Evolutionary conservation across 2,113 vertebrate species (phyloP).

Genomic region (Otocyon megalotis): DNA sequence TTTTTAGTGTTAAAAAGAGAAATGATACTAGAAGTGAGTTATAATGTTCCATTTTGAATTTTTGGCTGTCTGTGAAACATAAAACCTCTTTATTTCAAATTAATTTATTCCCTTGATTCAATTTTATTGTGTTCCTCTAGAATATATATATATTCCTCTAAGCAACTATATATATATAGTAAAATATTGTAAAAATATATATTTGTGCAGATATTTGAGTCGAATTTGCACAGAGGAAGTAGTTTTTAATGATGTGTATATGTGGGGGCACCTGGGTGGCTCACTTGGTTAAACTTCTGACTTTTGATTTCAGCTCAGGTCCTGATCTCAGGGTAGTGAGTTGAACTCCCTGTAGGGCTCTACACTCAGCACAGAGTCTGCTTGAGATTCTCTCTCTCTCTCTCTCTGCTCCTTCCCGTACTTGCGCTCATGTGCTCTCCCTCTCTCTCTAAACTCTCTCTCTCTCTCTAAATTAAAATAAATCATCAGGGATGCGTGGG

Average conservation of each 20-base stretch:
- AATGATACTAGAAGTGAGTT: background rate
- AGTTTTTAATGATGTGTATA: conserved; percentile 22
- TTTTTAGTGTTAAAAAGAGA: conserved; percentile 10
- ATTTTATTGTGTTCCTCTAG: background rate
- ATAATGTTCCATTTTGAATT: conserved; percentile 32
- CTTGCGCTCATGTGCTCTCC: background rate
- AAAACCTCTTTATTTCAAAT: background rate
- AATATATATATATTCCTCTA: background rate
- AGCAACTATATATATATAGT: too few species aligned
- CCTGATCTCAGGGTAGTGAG: background rate
- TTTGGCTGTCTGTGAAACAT: background rate
- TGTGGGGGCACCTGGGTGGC: background rate
- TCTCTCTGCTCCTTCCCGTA: background rate
- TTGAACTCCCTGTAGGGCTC: background rate
- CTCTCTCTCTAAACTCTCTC: too few species aligned
- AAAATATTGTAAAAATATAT: background rate
- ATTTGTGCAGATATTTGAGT: background rate
- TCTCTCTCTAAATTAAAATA: too few species aligned
- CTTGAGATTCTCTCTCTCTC: background rate
- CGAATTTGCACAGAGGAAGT: background rate
- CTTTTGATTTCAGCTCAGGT: background rate
- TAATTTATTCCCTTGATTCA: background rate
- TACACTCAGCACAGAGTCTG: background rate
- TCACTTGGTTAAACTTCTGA: background rate
- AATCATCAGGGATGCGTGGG: too few species aligned